A percentile compares a stretch with the other conserved stretches of the same genome.
These are phyloP conservation scores for Pangasianodon hypophthalmus DNA, from an alignment of 2,113 vertebrate genomes.

Conservation along the genomic window DNA sequence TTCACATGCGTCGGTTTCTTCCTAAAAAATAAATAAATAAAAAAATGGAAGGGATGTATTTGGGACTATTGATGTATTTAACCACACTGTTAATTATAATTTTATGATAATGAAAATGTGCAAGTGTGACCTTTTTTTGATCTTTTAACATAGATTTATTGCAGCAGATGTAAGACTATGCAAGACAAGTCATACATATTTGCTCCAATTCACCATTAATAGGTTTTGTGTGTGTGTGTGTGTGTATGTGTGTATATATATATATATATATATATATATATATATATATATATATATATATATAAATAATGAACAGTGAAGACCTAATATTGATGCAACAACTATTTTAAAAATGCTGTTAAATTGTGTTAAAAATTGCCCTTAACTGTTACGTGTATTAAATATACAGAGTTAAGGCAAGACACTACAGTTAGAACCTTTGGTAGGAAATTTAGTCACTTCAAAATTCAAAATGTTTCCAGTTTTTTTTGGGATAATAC, in stretches of 20 bases:
- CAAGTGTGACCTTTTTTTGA: not conserved
- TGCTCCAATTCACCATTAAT: not conserved
- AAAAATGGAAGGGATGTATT: not conserved
- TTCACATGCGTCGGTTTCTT: constrained; percentile 83
- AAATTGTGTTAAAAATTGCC: not conserved
- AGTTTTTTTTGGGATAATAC: not conserved
- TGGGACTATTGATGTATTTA: not conserved
- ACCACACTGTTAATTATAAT: not conserved
- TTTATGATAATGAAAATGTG: not conserved
- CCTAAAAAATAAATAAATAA: constrained; percentile 63
- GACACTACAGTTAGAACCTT: not conserved
- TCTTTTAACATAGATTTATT: not conserved
- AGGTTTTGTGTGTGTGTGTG: too few species aligned
- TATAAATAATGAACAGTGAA: not conserved
- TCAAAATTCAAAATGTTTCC: not conserved
- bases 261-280: too few species aligned
- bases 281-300: too few species aligned
- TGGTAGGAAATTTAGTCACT: not conserved
- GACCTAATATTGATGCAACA: not conserved
- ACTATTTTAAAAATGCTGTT: not conserved
- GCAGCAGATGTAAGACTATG: not conserved
- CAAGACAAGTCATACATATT: too few species aligned
- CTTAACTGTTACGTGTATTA: not conserved
- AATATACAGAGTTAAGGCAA: not conserved
- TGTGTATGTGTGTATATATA: too few species aligned